phyloP scores from a whole-genome alignment of 2,888 invertebrate genomes.

The Selenia dentaria region DNA sequence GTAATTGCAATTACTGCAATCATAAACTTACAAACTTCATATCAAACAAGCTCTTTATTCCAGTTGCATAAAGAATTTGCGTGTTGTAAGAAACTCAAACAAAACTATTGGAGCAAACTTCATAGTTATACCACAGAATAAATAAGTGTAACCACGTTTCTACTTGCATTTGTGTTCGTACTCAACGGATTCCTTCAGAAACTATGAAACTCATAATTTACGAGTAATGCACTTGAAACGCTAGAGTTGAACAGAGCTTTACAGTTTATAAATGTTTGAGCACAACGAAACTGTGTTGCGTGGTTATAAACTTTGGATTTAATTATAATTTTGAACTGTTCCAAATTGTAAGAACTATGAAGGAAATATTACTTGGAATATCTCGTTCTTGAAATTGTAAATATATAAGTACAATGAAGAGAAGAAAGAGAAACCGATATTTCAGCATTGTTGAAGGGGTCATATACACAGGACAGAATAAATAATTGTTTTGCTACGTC shows the following conservation, averaged over 20 bases:
- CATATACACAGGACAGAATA: no score
- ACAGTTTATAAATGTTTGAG: conserved; percentile 27
- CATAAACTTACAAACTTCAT: neutral
- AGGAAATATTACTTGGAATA: no score
- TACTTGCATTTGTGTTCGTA: conserved; percentile 31
- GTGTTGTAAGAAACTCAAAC: conserved; percentile 32
- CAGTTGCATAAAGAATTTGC: conserved; percentile 28
- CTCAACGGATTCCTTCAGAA: conserved; percentile 42
- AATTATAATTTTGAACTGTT: neutral
- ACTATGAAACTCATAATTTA: conserved; percentile 49
- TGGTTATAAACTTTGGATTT: conserved; percentile 2
- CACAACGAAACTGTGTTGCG: conserved; percentile 3
- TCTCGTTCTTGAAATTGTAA: no score
- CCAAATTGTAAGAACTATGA: no score
- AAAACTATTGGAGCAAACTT: conserved; percentile 27
- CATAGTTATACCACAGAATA: conserved; percentile 15
- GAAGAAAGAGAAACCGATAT: no score
- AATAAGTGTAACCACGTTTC: neutral
- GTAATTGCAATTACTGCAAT: neutral
- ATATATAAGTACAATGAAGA: no score
- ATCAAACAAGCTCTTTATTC: neutral
- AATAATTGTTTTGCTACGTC: no score
- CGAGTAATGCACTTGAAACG: conserved; percentile 45
- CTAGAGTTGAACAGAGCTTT: conserved; percentile 30
- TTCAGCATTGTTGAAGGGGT: no score